Conservation (phyloP, 1,140 invertebrate genomes). For the Camponotus pennsylvanicus region DNA sequence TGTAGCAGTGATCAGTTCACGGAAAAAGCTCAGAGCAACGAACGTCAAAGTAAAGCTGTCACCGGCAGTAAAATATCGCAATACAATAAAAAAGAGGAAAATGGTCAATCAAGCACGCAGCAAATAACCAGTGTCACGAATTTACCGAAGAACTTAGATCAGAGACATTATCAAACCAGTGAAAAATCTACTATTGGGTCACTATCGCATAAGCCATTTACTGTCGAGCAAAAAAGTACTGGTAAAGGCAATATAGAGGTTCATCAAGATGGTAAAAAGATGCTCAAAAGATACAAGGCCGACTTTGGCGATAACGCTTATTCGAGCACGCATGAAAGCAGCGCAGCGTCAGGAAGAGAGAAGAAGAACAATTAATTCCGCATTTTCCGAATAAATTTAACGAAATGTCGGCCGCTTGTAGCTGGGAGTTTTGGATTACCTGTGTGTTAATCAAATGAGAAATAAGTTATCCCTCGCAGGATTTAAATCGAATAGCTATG, state of each 20-base stretch:
- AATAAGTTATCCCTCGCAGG: not conserved
- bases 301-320: conserved; percentile 61
- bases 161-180: conserved; percentile 40
- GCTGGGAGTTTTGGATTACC: not conserved
- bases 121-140: not conserved
- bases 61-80: not conserved
- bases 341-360: conserved; percentile 54
- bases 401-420: not conserved
- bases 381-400: not conserved
- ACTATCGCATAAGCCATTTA: not conserved
- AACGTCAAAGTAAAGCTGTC: not conserved
- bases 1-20: conserved; percentile 1
- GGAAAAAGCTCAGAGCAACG: not conserved
- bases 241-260: conserved; percentile 60
- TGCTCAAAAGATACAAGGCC: conserved; percentile 74
- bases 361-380: conserved; percentile 72
- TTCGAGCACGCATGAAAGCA: conserved; percentile 55
- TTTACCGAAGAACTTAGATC: conserved; percentile 24
- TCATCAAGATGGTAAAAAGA: conserved; percentile 71
- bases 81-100: conserved; percentile 28
- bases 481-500: not conserved
- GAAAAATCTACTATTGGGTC: not conserved
- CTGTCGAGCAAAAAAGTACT: conserved; percentile 19
- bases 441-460: conserved; percentile 49
- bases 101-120: not conserved